Evolutionary conservation across 2,797 vertebrate species (phyloP).

Genomic region (Takifugu ocellatus): DNA sequence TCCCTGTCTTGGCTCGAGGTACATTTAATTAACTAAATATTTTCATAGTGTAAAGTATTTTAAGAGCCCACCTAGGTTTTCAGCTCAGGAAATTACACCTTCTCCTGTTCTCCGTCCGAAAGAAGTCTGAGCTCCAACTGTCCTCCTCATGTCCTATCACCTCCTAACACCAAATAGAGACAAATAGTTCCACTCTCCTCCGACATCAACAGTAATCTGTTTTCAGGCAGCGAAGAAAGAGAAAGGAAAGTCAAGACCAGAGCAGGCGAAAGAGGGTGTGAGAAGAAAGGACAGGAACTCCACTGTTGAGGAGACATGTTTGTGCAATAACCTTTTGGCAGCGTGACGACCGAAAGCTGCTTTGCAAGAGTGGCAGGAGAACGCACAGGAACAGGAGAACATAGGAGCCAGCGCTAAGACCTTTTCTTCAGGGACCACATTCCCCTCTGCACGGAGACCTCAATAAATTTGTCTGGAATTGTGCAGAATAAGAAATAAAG

Average conservation of each 20-base stretch:
- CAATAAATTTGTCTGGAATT: conserved; percentile 45
- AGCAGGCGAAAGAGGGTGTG: conserved; percentile 14
- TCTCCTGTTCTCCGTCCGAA: conserved; percentile 53
- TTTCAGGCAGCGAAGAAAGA: conserved; percentile 18
- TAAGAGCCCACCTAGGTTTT: conserved; percentile 48
- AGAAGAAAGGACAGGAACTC: conserved; percentile 11
- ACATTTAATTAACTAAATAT: conserved; percentile 52
- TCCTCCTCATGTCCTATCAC: conserved; percentile 49
- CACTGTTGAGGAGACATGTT: conserved; percentile 32
- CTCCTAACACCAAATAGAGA: conserved; percentile 35
- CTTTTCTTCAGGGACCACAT: conserved; percentile 24
- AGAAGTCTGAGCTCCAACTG: conserved; percentile 41
- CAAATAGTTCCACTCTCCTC: conserved; percentile 28
- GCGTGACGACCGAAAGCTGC: conserved; percentile 20
- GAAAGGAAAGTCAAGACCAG: conserved; percentile 24
- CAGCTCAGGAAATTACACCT: conserved; percentile 58
- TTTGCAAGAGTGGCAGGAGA: conserved; percentile 22
- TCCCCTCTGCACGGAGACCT: conserved; percentile 7
- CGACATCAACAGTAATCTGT: conserved; percentile 34
- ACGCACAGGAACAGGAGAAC: conserved; percentile 16
- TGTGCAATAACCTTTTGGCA: conserved; percentile 39
- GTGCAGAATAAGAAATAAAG: conserved; percentile 26
- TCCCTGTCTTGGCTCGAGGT: conserved; percentile 35
- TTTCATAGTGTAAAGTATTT: conserved; percentile 54
- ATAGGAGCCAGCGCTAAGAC: conserved; percentile 22